These are phyloP conservation scores for Rhabdophis nuchalis DNA, from an alignment of 2,797 vertebrate genomes.

Conservation along the genomic window DNA sequence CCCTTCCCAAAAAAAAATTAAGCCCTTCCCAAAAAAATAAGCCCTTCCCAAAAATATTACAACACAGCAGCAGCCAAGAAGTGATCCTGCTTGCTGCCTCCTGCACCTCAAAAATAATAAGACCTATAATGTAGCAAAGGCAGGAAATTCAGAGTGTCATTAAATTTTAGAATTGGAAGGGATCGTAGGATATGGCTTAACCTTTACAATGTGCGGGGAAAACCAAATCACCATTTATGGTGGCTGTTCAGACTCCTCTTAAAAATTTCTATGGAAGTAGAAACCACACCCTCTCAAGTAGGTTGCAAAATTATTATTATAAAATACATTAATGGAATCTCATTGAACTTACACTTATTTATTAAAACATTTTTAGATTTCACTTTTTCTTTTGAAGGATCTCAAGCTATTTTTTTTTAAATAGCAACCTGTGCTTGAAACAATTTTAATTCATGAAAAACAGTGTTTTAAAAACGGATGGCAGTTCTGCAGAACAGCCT, in stretches of 20 bases:
- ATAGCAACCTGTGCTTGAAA: background rate
- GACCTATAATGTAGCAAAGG: background rate
- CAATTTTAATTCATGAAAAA: background rate
- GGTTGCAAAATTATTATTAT: background rate
- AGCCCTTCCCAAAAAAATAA: too few species aligned
- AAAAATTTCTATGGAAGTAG: background rate
- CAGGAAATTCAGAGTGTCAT: background rate
- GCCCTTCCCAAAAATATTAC: too few species aligned
- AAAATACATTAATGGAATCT: background rate
- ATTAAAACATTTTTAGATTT: background rate
- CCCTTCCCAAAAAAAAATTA: too few species aligned
- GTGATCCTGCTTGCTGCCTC: too few species aligned
- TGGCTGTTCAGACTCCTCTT: background rate
- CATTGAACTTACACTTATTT: background rate
- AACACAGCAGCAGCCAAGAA: too few species aligned
- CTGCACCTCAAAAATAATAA: too few species aligned
- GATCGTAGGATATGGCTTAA: background rate
- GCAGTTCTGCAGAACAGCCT: background rate
- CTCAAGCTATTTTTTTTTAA: background rate
- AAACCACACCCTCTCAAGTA: background rate
- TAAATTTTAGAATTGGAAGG: background rate
- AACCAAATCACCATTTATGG: background rate
- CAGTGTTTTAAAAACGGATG: background rate
- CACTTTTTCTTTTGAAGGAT: background rate
- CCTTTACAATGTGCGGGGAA: background rate